Evolutionary conservation across 2,797 vertebrate genomes (phyloP), one percentile per base, ranked within the genome.

Genomic region (Mormyrops boulengeri): DNA sequence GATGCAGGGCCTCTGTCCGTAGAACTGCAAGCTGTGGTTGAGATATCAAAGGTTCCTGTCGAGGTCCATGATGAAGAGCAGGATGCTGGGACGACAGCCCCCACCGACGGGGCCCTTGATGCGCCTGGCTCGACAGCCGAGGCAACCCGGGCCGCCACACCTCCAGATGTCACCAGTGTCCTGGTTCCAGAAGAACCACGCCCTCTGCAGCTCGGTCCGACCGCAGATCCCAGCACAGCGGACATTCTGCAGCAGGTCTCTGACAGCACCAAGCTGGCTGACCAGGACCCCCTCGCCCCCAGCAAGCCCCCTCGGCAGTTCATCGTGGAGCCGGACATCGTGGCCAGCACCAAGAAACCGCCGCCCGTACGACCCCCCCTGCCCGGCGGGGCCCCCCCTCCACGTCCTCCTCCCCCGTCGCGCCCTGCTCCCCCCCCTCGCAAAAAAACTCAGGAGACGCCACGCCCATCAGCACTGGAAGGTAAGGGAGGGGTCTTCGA

Each of bases 301-400:
- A 93, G 95, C 30, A 99, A 99, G 92, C 97, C 98, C 0, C 97
- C 97, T 0, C 95, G 97, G 52, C 98, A 98, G 53, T 96, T 98
- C 88, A 96, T 95, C 53, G 94, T 96, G 17, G 98, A 99, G 92
- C 98, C 99, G 5, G 98, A 99, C 93, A 99, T 99, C 88, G 98
- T 99, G 90, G 98, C 98, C 6, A 99, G 98, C 95, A 99, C 98
- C 7, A 99, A 99, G 96, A 99, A 98, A 91, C 95, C 96, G 73
- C 96, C 96, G 11, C 99, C 99, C 0, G 95, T 96, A 17, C 96
- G 98, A 4, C 98, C 98, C 2, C 98, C 97, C 0, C 98, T 96
- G 92, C 99, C 99, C 0, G 84, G 94, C 0, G 96, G 97, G 0
- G 94, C 95, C 50, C 98, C 98, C n/a, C 98, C 98, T 49, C 98